Evolutionary conservation across 2,888 invertebrate genomes (phyloP).

Genomic region (Chymomyza procnemis): DNA sequence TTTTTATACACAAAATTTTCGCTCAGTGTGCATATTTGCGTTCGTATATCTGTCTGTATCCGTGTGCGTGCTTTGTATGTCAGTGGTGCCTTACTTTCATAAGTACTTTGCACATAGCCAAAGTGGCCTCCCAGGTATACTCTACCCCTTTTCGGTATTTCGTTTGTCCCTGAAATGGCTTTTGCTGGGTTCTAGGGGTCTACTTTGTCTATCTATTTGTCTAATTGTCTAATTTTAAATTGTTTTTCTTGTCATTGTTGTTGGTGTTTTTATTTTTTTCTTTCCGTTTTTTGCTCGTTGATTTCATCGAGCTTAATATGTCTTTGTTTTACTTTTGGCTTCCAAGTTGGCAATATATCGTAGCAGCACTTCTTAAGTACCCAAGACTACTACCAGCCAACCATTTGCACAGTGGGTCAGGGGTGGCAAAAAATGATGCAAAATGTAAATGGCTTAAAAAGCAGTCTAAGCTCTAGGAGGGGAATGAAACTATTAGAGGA

Average conservation of each 20-base stretch:
- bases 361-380: neutral
- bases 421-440: neutral
- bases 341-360: neutral
- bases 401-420: neutral
- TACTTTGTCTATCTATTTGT: constrained; percentile 46
- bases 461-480: neutral
- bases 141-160: constrained; percentile 1
- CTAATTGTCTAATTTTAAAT: constrained; percentile 64
- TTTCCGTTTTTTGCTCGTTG: constrained; percentile 13
- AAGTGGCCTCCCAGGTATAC: constrained; percentile 37
- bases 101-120: constrained; percentile 22
- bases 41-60: constrained; percentile 21
- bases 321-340: constrained; percentile 3
- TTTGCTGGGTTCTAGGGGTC: neutral
- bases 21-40: neutral
- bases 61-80: constrained; percentile 46
- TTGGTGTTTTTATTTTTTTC: constrained; percentile 14
- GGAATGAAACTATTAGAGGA: no score
- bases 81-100: neutral
- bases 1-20: no score
- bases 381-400: neutral
- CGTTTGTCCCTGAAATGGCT: constrained; percentile 27
- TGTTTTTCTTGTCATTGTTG: constrained; percentile 19
- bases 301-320: constrained; percentile 46
- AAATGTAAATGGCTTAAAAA: neutral